Conservation (phyloP, 2,797 vertebrate species). For the Spea hammondii region DNA sequence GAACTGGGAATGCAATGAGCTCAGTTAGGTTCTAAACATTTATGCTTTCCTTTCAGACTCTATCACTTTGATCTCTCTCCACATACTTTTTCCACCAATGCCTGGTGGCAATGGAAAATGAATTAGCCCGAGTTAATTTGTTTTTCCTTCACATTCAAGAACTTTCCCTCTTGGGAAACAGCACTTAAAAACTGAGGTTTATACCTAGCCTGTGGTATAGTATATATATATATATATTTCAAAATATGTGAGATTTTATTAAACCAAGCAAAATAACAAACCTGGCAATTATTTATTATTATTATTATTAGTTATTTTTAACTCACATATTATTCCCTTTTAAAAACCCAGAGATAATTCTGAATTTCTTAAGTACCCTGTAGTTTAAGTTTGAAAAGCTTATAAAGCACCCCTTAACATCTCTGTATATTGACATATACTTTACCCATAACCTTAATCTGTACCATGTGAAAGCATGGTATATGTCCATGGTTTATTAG, state of each 20-base stretch:
- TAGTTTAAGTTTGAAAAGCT: too few relatives aligned
- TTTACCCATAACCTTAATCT: too few relatives aligned
- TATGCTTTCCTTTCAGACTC: slow-evolving; percentile 63
- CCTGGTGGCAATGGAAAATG: slow-evolving; percentile 77
- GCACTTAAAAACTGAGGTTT: slow-evolving; percentile 24
- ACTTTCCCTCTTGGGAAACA: slow-evolving; percentile 61
- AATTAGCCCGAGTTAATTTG: slow-evolving; percentile 75
- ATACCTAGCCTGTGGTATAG: slow-evolving; percentile 9
- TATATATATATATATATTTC: slow-evolving; percentile 6
- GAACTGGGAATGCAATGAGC: slow-evolving; percentile 25
- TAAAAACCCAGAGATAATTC: too few relatives aligned
- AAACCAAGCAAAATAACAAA: neutral
- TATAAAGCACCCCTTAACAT: too few relatives aligned
- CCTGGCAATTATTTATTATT: neutral
- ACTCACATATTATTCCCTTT: too few relatives aligned
- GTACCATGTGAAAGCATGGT: too few relatives aligned
- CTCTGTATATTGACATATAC: too few relatives aligned
- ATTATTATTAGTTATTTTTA: neutral
- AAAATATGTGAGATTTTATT: neutral
- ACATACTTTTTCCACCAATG: slow-evolving; percentile 64
- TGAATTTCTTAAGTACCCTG: too few relatives aligned
- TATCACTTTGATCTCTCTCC: slow-evolving; percentile 67
- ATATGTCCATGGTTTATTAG: too few relatives aligned
- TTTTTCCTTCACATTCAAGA: slow-evolving; percentile 63
- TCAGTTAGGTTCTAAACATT: slow-evolving; percentile 52